Evolutionary conservation across 23 tunicate species (phyloP).

Genomic region (Styela plicata): DNA sequence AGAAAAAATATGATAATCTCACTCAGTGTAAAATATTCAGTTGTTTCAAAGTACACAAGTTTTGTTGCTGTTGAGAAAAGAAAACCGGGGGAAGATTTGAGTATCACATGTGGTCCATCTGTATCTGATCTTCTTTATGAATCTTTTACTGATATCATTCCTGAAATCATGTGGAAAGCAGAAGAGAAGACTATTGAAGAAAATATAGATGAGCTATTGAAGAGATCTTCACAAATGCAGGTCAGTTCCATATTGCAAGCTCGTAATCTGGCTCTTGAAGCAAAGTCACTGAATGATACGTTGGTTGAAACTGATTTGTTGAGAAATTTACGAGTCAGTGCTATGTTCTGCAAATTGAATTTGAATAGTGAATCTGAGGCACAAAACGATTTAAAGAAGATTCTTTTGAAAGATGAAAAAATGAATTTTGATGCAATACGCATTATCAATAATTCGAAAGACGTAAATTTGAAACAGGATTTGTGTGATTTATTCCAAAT

Average conservation of each 20-base stretch:
- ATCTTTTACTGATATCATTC: slow-evolving; percentile 35
- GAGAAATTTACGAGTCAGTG: not conserved
- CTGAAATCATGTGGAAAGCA: slow-evolving; percentile 42
- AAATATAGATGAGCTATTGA: slow-evolving; percentile 7
- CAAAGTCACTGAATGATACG: not conserved
- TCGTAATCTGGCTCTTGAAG: not conserved
- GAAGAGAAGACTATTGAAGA: slow-evolving; percentile 13
- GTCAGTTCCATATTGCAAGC: slow-evolving; percentile 24
- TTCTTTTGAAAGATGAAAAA: not conserved
- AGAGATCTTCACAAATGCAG: not conserved
- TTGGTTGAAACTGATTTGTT: not conserved
- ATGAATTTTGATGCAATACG: slow-evolving; percentile 1
- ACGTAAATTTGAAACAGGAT: not conserved
- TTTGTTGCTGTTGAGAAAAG: slow-evolving; percentile 80
- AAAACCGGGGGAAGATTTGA: slow-evolving; percentile 32
- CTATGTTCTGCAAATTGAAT: slow-evolving; percentile 3
- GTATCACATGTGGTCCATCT: slow-evolving; percentile 28
- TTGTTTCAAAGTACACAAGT: slow-evolving; percentile 67
- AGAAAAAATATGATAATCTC: slow-evolving; percentile 44
- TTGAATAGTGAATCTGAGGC: not conserved
- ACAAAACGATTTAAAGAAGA: not conserved
- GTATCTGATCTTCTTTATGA: slow-evolving; percentile 21
- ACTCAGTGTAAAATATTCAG: slow-evolving; percentile 50
- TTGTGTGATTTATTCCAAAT: not conserved
- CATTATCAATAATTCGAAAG: not conserved